Base-by-base conservation (phyloP, 2,797 vertebrate genomes). In the Echiichthys vipera region DNA sequence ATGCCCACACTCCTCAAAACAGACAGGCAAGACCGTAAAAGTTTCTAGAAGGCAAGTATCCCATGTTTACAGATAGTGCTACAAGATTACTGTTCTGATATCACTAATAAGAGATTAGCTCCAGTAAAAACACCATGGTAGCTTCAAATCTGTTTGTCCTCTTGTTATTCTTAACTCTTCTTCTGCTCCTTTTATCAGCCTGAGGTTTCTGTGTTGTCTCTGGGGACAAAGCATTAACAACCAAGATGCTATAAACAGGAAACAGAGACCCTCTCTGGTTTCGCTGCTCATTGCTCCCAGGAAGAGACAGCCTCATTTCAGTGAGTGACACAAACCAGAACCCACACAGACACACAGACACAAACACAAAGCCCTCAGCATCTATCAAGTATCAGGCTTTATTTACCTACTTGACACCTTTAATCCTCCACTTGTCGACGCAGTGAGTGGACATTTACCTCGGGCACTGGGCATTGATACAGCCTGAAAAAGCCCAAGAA, bases 261-360 rank as follows among this genome's bases (percentile, higher is more conserved):
- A 88, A 55, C 80, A 76, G 84, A 69, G 73, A 20, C 7, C 24
- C 36, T 74, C 78, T 86, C 76, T 81, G 72, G 71, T 86, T 92
- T 80, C 39, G 13, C 64, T n/a, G 17, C 56, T 72, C 68, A 51
- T 59, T 65, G 69, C 76, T 77, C 78, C 70, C 71, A 76, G 79
- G 69, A 87, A 83, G 43, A 67, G 57, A 73, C 65, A 72, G 40
- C 30, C 63, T 39, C 47, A 12, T 63, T 80, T 81, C 58, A 77
- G 59, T 56, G 85, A 87, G 75, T 79, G 90, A 91, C 82, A 85
- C 71, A 88, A 85, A 70, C 82, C 91, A 91, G 90, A 86, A 65
- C 40, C 43, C 56, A 67, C 39, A 65, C 32, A 71, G 70, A 70
- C 27, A 65, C 51, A 61, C 57, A 69, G 42, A 67, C n/a, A 71